These are phyloP conservation scores for Oxyscelio sp. DNA, from an alignment of 2,888 invertebrate species.

Conservation along the genomic window DNA sequence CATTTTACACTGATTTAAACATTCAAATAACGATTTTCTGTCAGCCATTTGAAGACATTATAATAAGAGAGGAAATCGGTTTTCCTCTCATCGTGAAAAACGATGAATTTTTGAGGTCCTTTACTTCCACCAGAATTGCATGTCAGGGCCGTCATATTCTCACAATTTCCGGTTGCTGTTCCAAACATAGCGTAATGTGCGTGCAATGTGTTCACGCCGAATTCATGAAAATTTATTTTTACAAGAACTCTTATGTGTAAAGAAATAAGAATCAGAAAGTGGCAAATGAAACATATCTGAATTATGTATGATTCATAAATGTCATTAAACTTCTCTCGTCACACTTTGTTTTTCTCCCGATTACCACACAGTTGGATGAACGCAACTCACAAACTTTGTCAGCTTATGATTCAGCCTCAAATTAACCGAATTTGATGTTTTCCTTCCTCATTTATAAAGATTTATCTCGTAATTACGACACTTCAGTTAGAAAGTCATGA, in stretches of 20 bases:
- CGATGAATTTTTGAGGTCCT: constrained; percentile 47
- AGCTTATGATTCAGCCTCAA: no score
- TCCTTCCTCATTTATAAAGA: no score
- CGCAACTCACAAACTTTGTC: no score
- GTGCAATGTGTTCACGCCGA: constrained; percentile 7
- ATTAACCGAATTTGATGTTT: no score
- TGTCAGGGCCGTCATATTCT: constrained; percentile 37
- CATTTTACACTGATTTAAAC: constrained; percentile 48
- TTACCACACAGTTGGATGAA: no score
- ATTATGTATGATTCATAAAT: no score
- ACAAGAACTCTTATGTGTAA: background rate
- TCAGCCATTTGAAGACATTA: constrained; percentile 33
- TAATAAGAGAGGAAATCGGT: constrained; percentile 43
- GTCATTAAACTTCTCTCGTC: no score
- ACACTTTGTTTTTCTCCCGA: no score
- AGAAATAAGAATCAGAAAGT: no score
- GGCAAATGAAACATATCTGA: no score
- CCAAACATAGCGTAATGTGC: constrained; percentile 14
- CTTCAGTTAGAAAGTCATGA: no score
- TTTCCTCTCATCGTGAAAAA: constrained; percentile 36
- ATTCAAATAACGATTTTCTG: constrained; percentile 55
- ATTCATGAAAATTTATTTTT: constrained; percentile 46
- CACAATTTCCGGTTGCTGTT: constrained; percentile 49
- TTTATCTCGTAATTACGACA: no score
- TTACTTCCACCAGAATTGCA: constrained; percentile 47